Percentiles rank a stretch among this genome's conserved stretches.
Evolutionary conservation across 2,797 vertebrate genomes (phyloP).

Genomic region (Neosilurus hyrtlii): DNA sequence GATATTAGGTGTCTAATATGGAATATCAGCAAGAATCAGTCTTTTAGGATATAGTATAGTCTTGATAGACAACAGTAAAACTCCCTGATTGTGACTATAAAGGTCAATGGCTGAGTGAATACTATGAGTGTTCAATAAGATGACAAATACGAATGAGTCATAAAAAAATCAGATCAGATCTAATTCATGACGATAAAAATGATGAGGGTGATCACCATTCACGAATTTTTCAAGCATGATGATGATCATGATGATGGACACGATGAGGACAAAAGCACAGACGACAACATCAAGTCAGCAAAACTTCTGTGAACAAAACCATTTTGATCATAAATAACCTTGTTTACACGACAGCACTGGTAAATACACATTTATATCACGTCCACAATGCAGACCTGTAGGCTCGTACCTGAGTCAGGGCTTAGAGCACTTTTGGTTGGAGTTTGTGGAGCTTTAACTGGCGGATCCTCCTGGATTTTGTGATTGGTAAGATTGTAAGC

Average conservation of each 20-base stretch:
- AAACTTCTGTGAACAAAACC: conserved; percentile 30
- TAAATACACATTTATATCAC: neutral
- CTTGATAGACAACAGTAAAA: neutral
- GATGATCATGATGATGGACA: conserved; percentile 52
- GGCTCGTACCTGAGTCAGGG: conserved; percentile 77
- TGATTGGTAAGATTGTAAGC: conserved; percentile 72
- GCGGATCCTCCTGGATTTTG: conserved; percentile 65
- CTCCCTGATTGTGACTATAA: conserved; percentile 20
- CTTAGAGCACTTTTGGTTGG: conserved; percentile 59
- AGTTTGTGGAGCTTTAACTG: conserved; percentile 60
- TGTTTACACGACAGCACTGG: neutral
- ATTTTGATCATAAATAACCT: conserved; percentile 12
- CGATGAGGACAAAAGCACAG: conserved; percentile 31
- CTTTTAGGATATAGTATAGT: neutral
- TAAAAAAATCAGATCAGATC: conserved; percentile 1
- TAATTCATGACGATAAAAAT: conserved; percentile 9
- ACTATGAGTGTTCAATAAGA: neutral
- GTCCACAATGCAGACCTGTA: neutral
- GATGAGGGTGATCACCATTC: conserved; percentile 26
- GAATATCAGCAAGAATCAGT: neutral
- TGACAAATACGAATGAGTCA: conserved; percentile 26
- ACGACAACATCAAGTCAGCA: conserved; percentile 25
- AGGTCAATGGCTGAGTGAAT: conserved; percentile 5
- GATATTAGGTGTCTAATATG: neutral
- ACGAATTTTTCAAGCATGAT: conserved; percentile 11